These are phyloP conservation scores for Drosophila mercatorum DNA, from an alignment of 2,888 invertebrate species.

Conservation along the genomic window DNA sequence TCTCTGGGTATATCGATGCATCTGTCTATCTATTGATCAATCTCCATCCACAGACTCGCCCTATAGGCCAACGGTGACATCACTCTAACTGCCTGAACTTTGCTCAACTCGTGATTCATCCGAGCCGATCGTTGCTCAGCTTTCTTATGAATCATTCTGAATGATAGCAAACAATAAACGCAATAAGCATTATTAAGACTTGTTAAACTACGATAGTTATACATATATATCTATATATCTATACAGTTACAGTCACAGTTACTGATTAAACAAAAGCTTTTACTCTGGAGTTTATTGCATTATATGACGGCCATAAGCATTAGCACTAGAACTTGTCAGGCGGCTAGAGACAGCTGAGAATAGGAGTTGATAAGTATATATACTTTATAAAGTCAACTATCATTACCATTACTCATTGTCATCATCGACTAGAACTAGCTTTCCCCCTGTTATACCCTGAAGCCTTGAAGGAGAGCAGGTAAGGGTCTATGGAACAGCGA, in stretches of 20 bases:
- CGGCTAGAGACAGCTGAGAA: too few relatives aligned
- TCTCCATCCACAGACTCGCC: constrained; percentile 56
- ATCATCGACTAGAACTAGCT: too few relatives aligned
- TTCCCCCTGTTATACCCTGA: too few relatives aligned
- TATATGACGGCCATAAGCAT: background rate
- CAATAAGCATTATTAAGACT: constrained; percentile 49
- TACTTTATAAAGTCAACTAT: too few relatives aligned
- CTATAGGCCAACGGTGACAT: constrained; percentile 67
- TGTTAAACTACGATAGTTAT: constrained; percentile 28
- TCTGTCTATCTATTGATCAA: background rate
- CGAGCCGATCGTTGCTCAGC: constrained; percentile 14
- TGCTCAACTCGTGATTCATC: constrained; percentile 19
- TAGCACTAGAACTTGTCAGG: background rate
- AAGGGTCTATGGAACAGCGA: too few relatives aligned
- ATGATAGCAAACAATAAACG: constrained; percentile 22
- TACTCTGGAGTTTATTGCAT: background rate
- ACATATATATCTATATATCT: constrained; percentile 3
- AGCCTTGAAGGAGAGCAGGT: too few relatives aligned
- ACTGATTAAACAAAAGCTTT: constrained; percentile 26
- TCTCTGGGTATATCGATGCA: background rate
- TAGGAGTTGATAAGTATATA: too few relatives aligned
- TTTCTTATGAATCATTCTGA: constrained; percentile 29
- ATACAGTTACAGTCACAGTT: constrained; percentile 10
- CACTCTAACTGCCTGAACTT: constrained; percentile 48
- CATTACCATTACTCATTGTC: too few relatives aligned